Conservation (phyloP, 2,888 invertebrate genomes). For the Ryuthela nishihirai region DNA sequence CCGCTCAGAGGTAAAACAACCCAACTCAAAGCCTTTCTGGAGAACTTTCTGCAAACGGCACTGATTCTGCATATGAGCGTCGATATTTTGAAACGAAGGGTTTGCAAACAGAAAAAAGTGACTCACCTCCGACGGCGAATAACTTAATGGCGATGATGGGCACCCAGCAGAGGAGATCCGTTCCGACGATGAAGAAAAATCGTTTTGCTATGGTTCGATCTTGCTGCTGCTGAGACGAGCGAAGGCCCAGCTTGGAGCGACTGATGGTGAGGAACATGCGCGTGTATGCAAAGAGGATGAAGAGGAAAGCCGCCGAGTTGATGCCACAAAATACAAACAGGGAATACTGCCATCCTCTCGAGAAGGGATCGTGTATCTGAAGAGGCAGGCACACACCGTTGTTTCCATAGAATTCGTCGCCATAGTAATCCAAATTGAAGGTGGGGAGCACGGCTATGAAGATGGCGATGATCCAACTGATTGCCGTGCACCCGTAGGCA, state of each 20-base stretch:
- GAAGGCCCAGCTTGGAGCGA: slow-evolving; percentile 58
- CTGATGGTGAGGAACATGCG: slow-evolving; percentile 59
- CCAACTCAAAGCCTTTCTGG: too few relatives aligned
- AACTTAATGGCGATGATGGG: slow-evolving; percentile 60
- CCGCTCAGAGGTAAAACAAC: too few relatives aligned
- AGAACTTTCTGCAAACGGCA: too few relatives aligned
- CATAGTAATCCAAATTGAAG: slow-evolving; percentile 54
- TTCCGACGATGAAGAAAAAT: slow-evolving; percentile 60
- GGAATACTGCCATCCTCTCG: slow-evolving; percentile 57
- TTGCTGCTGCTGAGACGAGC: slow-evolving; percentile 57
- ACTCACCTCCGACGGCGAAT: slow-evolving; percentile 57
- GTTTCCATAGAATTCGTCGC: slow-evolving; percentile 58
- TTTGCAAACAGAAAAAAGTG: slow-evolving; percentile 1
- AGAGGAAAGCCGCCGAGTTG: slow-evolving; percentile 57
- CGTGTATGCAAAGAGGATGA: slow-evolving; percentile 59
- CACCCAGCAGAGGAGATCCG: slow-evolving; percentile 61
- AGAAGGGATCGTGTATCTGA: slow-evolving; percentile 60
- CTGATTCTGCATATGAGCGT: too few relatives aligned
- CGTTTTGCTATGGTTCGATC: slow-evolving; percentile 60
- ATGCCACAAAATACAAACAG: slow-evolving; percentile 58
- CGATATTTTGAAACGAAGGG: too few relatives aligned
- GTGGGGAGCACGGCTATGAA: slow-evolving; percentile 56
- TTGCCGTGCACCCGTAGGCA: slow-evolving; percentile 52
- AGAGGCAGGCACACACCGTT: slow-evolving; percentile 61
- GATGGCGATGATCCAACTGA: slow-evolving; percentile 56